phyloP scores from a whole-genome alignment of 1,140 invertebrate species.

The Zaprionus ghesquierei region DNA sequence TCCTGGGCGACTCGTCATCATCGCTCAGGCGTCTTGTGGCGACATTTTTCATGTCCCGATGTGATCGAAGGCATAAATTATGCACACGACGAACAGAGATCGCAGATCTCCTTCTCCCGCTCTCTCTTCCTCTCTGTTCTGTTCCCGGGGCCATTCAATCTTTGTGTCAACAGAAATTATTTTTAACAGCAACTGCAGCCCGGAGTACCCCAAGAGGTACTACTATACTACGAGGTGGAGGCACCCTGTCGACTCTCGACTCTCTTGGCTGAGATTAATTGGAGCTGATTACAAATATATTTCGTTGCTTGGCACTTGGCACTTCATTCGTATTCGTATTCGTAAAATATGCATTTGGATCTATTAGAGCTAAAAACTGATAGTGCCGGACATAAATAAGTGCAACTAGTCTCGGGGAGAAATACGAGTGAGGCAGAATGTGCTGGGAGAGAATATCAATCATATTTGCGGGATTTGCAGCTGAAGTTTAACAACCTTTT shows the following conservation, averaged over 20 bases:
- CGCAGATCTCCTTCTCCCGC: constrained; percentile 1
- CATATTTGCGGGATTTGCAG: neutral
- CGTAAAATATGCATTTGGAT: constrained; percentile 77
- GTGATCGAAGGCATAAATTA: constrained; percentile 80
- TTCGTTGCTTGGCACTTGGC: constrained; percentile 30
- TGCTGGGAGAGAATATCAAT: neutral
- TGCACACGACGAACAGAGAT: constrained; percentile 52
- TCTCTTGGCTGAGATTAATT: constrained; percentile 63
- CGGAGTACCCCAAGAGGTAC: too few species aligned
- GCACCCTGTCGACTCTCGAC: neutral
- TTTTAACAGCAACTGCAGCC: constrained; percentile 71
- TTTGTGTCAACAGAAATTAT: constrained; percentile 81
- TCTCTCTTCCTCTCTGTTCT: neutral
- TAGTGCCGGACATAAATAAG: constrained; percentile 61
- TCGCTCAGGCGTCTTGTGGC: constrained; percentile 69
- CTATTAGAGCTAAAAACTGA: constrained; percentile 70
- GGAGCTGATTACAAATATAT: constrained; percentile 75
- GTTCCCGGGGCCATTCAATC: constrained; percentile 66
- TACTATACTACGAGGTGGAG: constrained; percentile 17
- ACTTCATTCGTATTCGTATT: constrained; percentile 46
- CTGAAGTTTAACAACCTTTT: neutral
- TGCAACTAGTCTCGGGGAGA: constrained; percentile 16
- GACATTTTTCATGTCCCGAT: constrained; percentile 80
- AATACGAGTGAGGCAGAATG: neutral
- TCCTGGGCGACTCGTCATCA: constrained; percentile 54